Percentiles rank a stretch among this genome's conserved stretches.
Conservation (phyloP, 2,113 vertebrate genomes). For the Anser brachyrhynchus region DNA sequence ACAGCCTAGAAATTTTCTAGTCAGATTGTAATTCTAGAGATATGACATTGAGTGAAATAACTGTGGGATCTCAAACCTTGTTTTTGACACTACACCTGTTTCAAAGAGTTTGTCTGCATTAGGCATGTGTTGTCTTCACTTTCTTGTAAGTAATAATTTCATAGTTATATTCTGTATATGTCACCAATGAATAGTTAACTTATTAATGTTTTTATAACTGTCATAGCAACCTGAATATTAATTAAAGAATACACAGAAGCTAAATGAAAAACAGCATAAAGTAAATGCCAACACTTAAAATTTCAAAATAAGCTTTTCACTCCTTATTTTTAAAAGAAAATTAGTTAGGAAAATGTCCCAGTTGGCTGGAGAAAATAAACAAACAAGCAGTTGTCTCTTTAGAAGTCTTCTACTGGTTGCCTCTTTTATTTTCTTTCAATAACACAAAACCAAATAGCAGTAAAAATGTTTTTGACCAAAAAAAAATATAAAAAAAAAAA, state of each 20-base stretch:
- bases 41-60: neutral
- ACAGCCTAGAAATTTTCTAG: neutral
- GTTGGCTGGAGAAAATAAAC: neutral
- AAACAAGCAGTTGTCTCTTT: neutral
- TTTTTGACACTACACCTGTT: neutral
- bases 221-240: neutral
- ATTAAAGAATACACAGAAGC: neutral
- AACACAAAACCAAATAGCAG: neutral
- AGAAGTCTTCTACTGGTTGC: neutral
- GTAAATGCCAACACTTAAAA: neutral
- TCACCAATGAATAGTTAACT: neutral
- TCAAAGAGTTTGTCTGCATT: neutral
- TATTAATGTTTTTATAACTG: neutral
- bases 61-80: neutral
- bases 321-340: neutral
- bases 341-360: neutral
- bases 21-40: neutral
- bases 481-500: neutral
- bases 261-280: neutral
- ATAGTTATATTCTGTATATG: neutral
- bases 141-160: neutral
- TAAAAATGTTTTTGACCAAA: neutral
- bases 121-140: neutral
- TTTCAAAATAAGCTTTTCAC: neutral
- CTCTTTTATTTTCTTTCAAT: neutral